Evolutionary conservation across 2,888 invertebrate species (phyloP).

Genomic region (Latheticus oryzae): DNA sequence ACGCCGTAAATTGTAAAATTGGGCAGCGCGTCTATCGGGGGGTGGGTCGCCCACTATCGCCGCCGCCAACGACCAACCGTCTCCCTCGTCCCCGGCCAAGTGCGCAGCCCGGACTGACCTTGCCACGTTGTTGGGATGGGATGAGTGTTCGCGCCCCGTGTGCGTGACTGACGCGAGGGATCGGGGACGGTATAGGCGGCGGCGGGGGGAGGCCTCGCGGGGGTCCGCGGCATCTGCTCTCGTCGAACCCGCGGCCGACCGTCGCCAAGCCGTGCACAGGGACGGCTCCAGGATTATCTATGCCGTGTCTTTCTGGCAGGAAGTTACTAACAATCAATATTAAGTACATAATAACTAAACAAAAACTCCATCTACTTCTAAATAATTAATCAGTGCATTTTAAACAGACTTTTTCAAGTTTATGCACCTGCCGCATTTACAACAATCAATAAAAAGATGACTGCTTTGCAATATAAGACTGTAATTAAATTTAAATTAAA

Average conservation of each 20-base stretch:
- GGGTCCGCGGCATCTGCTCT: conserved; percentile 44
- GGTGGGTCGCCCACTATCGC: conserved; percentile 9
- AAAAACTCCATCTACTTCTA: too few species aligned
- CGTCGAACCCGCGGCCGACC: conserved; percentile 48
- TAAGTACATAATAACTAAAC: too few species aligned
- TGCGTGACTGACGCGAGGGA: conserved; percentile 49
- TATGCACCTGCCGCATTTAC: too few species aligned
- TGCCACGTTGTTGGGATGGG: too few species aligned
- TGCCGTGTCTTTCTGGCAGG: too few species aligned
- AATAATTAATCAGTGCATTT: too few species aligned
- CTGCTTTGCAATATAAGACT: too few species aligned
- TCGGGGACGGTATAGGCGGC: conserved; percentile 39
- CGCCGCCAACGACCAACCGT: conserved; percentile 5
- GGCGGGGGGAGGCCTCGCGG: conserved; percentile 45
- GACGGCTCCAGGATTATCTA: conserved; percentile 36
- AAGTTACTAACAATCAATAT: too few species aligned
- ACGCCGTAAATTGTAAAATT: conserved; percentile 48
- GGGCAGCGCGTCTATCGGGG: conserved; percentile 40
- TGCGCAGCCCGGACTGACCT: conserved; percentile 39
- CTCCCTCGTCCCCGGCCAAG: conserved; percentile 21
- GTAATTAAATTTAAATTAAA: too few species aligned
- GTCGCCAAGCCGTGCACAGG: conserved; percentile 47
- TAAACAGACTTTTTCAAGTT: too few species aligned
- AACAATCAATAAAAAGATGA: too few species aligned
- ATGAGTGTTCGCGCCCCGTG: conserved; percentile 48